Base-by-base conservation (phyloP, 2,797 vertebrate genomes). In the Sarcophilus harrisii region DNA sequence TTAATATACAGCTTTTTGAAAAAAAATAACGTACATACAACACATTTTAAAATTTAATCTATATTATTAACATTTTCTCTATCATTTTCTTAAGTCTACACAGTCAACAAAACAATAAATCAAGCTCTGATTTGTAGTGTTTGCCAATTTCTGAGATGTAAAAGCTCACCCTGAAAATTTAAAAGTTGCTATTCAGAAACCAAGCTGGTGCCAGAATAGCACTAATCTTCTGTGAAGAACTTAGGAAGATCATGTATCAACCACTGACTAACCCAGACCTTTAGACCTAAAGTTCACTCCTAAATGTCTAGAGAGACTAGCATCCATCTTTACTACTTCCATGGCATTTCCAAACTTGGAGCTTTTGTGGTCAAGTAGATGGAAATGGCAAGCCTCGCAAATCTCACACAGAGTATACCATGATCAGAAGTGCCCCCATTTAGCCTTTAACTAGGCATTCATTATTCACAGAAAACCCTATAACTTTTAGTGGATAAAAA, bases 251-350 rank as follows among this genome's bases (percentile, higher is more conserved):
- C 38, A 91, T 58, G 21, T 92, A 18, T 96, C 1, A 45, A 90
- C 32, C 38, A 92, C 38, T 45, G 66, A 89, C 14, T 89, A 91
- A 91, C 12, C 8, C 27, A 58, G 55, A 89, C 57, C 45, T 91
- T 87, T 96, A 92, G 89, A 96, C 89, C 57, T 57, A 49, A 29
- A 49, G 38, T 27, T 92, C 91, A 94, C 87, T 66, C 92, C 54
- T 66, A 14, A 93, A 0, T 89, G 57, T 52, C 93, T 30, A 90
- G 55, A 62, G 58, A 91, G 59, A 4, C 93, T 8, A 73, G 57
- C 58, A 92, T 55, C 89, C 45, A 90, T 58, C 38, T 94, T 92
- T 92, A 58, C 58, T 90, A 93, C 8, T 45, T 27, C 38, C 45
- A 57, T 90, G n/a, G 16, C 12, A 58, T 14, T 93, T 91, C 16